Evolutionary conservation across 2,113 vertebrate genomes (phyloP).

Genomic region (Cyphomyrus plagiostoma): DNA sequence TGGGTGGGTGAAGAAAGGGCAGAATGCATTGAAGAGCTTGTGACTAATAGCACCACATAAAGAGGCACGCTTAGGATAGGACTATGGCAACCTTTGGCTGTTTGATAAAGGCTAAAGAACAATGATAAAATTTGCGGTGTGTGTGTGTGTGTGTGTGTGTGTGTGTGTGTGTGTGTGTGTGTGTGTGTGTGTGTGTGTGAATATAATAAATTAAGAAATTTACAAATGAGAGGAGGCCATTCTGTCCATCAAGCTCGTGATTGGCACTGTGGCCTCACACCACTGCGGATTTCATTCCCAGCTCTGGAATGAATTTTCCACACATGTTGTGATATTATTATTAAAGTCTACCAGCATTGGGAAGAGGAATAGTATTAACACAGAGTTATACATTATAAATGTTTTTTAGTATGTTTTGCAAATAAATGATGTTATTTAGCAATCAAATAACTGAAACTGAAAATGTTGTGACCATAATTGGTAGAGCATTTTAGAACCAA

Average conservation of each 20-base stretch:
- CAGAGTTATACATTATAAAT: background rate
- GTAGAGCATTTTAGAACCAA: background rate
- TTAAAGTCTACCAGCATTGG: background rate
- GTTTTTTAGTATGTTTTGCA: background rate
- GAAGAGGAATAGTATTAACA: background rate
- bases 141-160: background rate
- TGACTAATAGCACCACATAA: background rate
- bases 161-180: background rate
- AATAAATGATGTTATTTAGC: background rate
- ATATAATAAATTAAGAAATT: too few species aligned
- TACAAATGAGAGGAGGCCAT: background rate
- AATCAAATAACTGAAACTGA: background rate
- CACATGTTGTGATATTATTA: background rate
- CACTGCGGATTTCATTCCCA: background rate
- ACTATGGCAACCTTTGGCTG: background rate
- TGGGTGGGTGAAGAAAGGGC: background rate
- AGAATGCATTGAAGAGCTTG: background rate
- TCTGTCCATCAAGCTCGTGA: background rate
- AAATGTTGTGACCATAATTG: background rate
- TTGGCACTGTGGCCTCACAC: background rate
- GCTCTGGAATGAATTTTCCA: background rate
- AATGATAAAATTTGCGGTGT: background rate
- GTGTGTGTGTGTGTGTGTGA: background rate
- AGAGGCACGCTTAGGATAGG: background rate
- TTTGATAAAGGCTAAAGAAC: background rate